Percentiles rank a stretch among this genome's conserved stretches.
These are phyloP conservation scores for Neofelis nebulosa DNA, from an alignment of 2,113 vertebrate species.

Conservation along the genomic window DNA sequence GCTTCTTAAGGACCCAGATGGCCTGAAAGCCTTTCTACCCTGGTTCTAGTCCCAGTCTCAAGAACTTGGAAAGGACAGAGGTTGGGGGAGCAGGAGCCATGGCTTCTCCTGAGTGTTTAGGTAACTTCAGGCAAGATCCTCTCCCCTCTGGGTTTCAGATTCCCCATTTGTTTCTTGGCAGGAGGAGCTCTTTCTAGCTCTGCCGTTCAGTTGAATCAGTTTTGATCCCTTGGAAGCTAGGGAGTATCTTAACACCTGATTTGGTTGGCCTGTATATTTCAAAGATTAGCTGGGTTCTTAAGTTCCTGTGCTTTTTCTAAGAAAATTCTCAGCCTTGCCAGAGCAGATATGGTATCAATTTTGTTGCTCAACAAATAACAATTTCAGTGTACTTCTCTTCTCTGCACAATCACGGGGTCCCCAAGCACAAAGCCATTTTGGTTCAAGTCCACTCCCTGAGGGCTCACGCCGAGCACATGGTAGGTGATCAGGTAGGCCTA, in stretches of 20 bases:
- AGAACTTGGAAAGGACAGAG: not conserved
- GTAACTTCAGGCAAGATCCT: not conserved
- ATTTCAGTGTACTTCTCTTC: conserved; percentile 4
- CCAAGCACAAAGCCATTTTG: not conserved
- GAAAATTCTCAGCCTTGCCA: conserved; percentile 54
- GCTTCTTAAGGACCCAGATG: conserved; percentile 29
- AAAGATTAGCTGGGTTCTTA: conserved; percentile 37
- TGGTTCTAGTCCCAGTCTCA: not conserved
- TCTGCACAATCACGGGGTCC: not conserved
- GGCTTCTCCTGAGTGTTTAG: not conserved
- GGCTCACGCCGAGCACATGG: not conserved
- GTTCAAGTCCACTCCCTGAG: not conserved
- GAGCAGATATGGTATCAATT: not conserved
- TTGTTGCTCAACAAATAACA: conserved; percentile 12
- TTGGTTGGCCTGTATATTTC: not conserved
- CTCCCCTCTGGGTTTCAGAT: not conserved
- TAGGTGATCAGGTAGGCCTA: not conserved
- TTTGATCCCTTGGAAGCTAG: not conserved
- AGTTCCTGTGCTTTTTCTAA: conserved; percentile 45
- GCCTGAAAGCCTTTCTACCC: not conserved
- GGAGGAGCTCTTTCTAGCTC: not conserved
- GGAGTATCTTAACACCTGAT: not conserved
- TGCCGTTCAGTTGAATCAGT: not conserved
- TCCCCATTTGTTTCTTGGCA: not conserved
- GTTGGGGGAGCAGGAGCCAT: not conserved